Base-by-base conservation (phyloP, 2,797 vertebrate genomes). In the Malurus splendens region DNA sequence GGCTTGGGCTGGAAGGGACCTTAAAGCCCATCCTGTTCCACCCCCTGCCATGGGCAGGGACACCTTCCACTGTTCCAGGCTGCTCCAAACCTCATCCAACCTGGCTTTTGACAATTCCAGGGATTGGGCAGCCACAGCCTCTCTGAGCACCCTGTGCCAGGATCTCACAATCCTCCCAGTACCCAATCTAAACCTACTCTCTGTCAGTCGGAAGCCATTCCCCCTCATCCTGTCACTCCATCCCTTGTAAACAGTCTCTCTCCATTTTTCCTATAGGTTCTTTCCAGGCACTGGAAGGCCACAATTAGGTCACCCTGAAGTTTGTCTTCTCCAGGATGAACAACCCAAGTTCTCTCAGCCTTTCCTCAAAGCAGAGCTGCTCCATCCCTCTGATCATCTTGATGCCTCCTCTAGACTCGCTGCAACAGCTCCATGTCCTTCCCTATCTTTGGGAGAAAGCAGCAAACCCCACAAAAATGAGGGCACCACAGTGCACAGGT, bases 31-130 rank as follows among this genome's bases (percentile, higher is more conserved):
- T 27, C 22, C 13, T 0, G 0, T 42, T 0, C 33, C 60, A 47
- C 3, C 10, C 36, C 8, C 39, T 52, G 67, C 39, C 33, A 47
- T 5, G 22, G 39, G 12, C 22, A 72, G 39, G 47, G 33, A 73
- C 30, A 54, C 8, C 15, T 86, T 12, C 22, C 60, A 42, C 41
- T 17, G 1, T 0, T 18, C 33, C 41, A 73, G 27, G 0, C 0
- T 41, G 30, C 33, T 60, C 47, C 60, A 72, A 39, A 14, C 3
- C 8, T 24, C 0, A 0, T 65, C 39, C 67, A 80, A 0, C 4
- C 47, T 32, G 55, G 48, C 19, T 42, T 48, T 6, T 36, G 41
- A 9, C 55, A 48, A 16, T 55, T 0, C 22, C 41, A 86, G 25
- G 30, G 33, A 36, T 59, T 18, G 33, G 22, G 20, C 45, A 86